phyloP scores from a whole-genome alignment of 2,888 invertebrate species.

The Heliconius sara region DNA sequence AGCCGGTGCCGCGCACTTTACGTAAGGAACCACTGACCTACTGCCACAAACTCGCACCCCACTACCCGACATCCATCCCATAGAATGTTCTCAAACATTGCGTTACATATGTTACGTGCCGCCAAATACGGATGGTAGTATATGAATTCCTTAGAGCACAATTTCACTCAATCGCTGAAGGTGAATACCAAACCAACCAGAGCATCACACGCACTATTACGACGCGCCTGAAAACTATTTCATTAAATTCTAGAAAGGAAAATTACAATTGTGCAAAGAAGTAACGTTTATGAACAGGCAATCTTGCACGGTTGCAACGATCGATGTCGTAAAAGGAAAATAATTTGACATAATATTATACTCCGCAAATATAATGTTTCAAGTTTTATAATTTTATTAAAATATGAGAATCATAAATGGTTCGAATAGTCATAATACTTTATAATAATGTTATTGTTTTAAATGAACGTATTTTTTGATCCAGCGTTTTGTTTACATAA shows the following conservation, averaged over 20 bases:
- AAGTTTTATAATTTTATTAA: constrained; percentile 1
- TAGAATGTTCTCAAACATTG: constrained; percentile 62
- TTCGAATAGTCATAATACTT: no score
- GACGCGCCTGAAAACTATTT: constrained; percentile 32
- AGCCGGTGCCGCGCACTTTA: constrained; percentile 67
- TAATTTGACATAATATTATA: constrained; percentile 12
- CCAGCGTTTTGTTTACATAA: neutral
- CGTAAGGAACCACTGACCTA: constrained; percentile 83
- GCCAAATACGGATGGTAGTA: constrained; percentile 44
- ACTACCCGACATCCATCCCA: constrained; percentile 61
- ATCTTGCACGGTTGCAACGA: constrained; percentile 23
- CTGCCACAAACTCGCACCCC: constrained; percentile 71
- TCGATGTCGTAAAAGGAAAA: constrained; percentile 39
- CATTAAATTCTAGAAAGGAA: constrained; percentile 32
- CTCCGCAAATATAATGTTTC: constrained; percentile 6
- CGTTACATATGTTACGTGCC: constrained; percentile 56
- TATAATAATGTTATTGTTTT: no score
- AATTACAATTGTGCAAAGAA: constrained; percentile 30
- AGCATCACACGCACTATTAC: constrained; percentile 42
- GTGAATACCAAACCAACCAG: constrained; percentile 47
- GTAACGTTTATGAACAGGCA: constrained; percentile 27
- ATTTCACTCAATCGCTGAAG: constrained; percentile 40
- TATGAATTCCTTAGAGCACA: constrained; percentile 35
- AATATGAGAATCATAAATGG: neutral
- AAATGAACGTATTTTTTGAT: neutral